These are phyloP conservation scores for Leptinotarsa lineolata DNA, from an alignment of 1,140 invertebrate genomes.

Conservation along the genomic window DNA sequence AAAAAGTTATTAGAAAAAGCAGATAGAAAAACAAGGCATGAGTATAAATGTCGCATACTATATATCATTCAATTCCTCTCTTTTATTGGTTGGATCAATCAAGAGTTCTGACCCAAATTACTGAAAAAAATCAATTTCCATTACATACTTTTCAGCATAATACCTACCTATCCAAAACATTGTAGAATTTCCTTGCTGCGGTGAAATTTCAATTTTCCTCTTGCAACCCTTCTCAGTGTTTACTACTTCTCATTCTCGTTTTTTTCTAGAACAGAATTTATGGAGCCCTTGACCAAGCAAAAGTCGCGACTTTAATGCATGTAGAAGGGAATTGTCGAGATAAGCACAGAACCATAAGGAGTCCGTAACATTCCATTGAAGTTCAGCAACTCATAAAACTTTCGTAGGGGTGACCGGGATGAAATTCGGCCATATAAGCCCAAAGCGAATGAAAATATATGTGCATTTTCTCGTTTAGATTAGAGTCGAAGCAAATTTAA, in stretches of 20 bases:
- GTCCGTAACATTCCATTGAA: not conserved
- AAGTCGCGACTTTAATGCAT: not conserved
- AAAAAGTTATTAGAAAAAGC: too few species aligned
- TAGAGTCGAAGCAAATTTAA: not conserved
- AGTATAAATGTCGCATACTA: too few species aligned
- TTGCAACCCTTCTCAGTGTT: too few species aligned
- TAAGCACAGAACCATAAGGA: not conserved
- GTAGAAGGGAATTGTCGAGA: not conserved
- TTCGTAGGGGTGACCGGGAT: not conserved
- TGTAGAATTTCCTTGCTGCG: too few species aligned
- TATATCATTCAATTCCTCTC: too few species aligned
- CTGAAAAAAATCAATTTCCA: too few species aligned
- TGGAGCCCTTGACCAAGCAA: not conserved
- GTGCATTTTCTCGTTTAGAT: not conserved
- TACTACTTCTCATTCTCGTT: not conserved
- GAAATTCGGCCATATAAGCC: not conserved
- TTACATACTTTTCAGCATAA: too few species aligned
- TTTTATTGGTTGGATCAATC: too few species aligned
- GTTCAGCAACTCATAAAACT: constrained; percentile 2
- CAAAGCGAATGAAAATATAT: not conserved
- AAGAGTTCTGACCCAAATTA: too few species aligned
- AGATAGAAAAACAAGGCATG: too few species aligned
- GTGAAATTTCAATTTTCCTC: too few species aligned
- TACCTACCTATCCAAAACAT: too few species aligned
- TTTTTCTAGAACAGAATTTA: not conserved